Conservation (phyloP, 2,888 invertebrate genomes). For the Caenorhabditis wallacei region DNA sequence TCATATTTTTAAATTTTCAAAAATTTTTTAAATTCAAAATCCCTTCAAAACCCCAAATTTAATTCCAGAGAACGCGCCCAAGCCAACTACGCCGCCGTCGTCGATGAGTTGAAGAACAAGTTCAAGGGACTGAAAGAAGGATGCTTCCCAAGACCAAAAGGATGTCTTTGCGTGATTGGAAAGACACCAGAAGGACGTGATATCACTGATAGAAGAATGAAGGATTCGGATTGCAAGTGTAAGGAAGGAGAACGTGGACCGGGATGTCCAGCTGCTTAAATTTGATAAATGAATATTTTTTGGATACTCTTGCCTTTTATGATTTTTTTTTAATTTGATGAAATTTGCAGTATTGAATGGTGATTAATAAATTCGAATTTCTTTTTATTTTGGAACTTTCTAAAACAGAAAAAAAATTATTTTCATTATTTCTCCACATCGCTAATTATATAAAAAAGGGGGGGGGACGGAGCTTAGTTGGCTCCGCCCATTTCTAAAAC, state of each 20-base stretch:
- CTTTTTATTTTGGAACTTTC: no score
- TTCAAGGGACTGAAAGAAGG: conserved; percentile 82
- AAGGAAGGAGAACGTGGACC: conserved; percentile 70
- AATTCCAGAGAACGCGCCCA: conserved; percentile 77
- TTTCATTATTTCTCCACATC: no score
- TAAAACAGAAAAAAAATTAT: no score
- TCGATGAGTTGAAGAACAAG: conserved; percentile 81
- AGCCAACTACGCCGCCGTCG: conserved; percentile 81
- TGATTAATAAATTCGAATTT: no score
- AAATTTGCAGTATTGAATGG: no score
- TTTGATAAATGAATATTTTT: conserved; percentile 34
- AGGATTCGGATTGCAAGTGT: conserved; percentile 81
- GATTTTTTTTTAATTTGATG: background rate
- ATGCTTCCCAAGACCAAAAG: conserved; percentile 81
- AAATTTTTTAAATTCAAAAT: no score
- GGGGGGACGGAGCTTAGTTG: no score
- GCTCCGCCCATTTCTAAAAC: no score
- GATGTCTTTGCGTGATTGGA: conserved; percentile 82
- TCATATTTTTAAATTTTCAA: no score
- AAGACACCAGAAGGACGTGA: conserved; percentile 81
- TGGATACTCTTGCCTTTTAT: conserved; percentile 19
- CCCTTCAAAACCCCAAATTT: background rate
- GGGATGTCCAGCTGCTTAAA: conserved; percentile 69
- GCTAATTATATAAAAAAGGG: no score
- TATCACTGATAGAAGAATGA: conserved; percentile 81